These are phyloP conservation scores for Tridacna gigas DNA, from an alignment of 2,888 invertebrate species.

Conservation along the genomic window DNA sequence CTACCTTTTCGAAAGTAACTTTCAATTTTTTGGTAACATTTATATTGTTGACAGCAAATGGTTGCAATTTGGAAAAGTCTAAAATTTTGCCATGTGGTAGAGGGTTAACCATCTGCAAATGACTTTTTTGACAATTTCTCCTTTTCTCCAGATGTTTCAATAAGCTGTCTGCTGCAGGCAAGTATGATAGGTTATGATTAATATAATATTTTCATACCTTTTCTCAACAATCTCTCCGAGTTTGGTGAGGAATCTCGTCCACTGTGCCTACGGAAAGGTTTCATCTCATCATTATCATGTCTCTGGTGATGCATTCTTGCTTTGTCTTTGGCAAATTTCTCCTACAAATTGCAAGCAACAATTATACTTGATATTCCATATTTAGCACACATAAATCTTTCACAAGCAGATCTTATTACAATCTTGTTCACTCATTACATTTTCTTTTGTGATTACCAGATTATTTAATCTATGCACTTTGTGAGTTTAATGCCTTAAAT, in stretches of 20 bases:
- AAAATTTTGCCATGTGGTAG: too few relatives aligned
- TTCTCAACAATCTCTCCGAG: not conserved
- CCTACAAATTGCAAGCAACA: conserved; percentile 63
- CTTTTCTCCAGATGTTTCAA: not conserved
- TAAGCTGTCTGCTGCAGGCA: not conserved
- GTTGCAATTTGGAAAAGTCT: too few relatives aligned
- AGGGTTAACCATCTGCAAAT: not conserved
- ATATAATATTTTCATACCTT: not conserved
- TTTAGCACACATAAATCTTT: too few relatives aligned
- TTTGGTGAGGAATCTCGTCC: not conserved
- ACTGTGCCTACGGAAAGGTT: conserved; percentile 43
- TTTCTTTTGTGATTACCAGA: too few relatives aligned
- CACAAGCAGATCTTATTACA: too few relatives aligned
- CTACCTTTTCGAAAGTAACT: not conserved
- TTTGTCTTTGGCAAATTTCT: conserved; percentile 80
- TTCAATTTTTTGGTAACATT: too few relatives aligned
- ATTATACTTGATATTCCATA: too few relatives aligned
- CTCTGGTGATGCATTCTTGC: conserved; percentile 77
- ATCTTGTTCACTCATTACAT: too few relatives aligned
- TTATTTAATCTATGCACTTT: too few relatives aligned
- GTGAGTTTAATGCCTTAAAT: too few relatives aligned
- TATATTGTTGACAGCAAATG: too few relatives aligned
- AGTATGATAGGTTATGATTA: not conserved
- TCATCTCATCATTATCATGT: conserved; percentile 44
- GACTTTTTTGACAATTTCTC: not conserved